Evolutionary conservation across 2,113 vertebrate genomes (phyloP).

Genomic region (Parus major): DNA sequence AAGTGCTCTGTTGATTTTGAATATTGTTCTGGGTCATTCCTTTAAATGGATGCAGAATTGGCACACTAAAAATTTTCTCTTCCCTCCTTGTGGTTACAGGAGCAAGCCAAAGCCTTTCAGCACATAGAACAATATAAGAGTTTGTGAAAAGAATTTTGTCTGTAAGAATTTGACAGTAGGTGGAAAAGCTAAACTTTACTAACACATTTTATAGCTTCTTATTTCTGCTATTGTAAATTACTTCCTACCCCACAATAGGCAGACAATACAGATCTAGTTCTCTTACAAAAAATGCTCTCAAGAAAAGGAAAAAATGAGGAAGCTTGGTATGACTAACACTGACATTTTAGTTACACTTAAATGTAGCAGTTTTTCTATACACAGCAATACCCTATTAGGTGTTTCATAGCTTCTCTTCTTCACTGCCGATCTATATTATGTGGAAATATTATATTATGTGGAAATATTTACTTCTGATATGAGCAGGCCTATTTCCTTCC

Average conservation of each 20-base stretch:
- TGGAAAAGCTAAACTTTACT: background rate
- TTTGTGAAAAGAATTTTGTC: background rate
- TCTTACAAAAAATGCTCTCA: background rate
- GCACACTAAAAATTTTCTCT: background rate
- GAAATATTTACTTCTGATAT: background rate
- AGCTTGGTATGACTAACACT: background rate
- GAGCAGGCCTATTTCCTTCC: background rate
- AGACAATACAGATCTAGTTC: background rate
- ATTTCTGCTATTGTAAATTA: conserved; percentile 17
- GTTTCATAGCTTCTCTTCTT: background rate
- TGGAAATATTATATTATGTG: background rate
- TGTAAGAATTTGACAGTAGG: background rate
- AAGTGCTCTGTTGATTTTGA: background rate
- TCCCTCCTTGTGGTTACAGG: background rate
- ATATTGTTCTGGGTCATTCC: background rate
- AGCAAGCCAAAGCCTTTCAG: background rate
- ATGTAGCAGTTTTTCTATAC: background rate
- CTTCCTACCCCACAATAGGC: background rate
- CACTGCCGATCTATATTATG: background rate
- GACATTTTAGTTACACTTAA: background rate
- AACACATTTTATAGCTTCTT: background rate
- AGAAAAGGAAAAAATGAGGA: conserved; percentile 7
- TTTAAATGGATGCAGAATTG: background rate
- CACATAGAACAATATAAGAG: background rate
- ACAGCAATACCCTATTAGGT: background rate